Conservation (phyloP, 1,140 invertebrate species). For the Pygmarrhopalites habei region DNA sequence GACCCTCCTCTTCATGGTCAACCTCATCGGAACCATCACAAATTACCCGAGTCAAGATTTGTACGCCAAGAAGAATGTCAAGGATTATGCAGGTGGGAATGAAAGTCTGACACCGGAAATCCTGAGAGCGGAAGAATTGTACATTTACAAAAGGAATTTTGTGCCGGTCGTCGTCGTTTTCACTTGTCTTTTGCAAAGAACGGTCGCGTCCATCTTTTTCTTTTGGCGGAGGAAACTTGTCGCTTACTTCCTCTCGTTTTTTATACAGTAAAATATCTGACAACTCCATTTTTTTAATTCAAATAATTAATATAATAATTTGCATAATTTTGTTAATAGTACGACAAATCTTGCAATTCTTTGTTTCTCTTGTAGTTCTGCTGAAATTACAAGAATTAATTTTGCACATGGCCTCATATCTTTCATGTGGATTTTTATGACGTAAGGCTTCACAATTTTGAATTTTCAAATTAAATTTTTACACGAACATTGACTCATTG, state of each 20-base stretch:
- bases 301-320: too few species aligned
- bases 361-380: neutral
- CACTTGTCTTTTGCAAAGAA: neutral
- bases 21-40: too few species aligned
- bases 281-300: too few species aligned
- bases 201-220: neutral
- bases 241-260: neutral
- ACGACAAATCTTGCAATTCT: neutral
- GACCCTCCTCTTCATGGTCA: too few species aligned
- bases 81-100: too few species aligned
- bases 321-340: neutral
- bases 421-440: neutral
- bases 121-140: neutral
- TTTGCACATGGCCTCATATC: neutral
- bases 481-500: too few species aligned
- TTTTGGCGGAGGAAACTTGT: neutral
- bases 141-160: neutral
- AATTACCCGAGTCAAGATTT: too few species aligned
- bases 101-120: neutral
- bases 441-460: too few species aligned
- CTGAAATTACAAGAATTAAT: neutral
- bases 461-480: too few species aligned
- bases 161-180: neutral
- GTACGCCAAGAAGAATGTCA: too few species aligned
- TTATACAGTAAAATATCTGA: conserved; percentile 1